Evolutionary conservation across 1,140 invertebrate species (phyloP).

Genomic region (Pogonognathellus flavescens): DNA sequence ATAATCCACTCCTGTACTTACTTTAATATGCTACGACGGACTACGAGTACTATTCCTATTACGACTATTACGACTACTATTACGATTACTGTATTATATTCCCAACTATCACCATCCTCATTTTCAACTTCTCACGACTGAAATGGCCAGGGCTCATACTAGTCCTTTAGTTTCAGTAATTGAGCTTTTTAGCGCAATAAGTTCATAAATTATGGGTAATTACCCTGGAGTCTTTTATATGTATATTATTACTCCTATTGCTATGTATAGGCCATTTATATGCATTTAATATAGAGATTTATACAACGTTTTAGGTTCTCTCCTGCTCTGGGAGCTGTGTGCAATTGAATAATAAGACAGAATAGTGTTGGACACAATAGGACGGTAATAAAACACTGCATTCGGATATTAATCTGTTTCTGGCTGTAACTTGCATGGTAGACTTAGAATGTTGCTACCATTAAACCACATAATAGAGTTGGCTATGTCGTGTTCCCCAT

Average conservation of each 20-base stretch:
- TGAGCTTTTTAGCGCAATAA: slow-evolving; percentile 51
- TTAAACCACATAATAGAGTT: too few species aligned
- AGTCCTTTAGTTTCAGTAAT: slow-evolving; percentile 25
- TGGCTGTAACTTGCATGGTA: neutral
- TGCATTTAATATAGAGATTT: neutral
- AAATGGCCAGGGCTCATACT: slow-evolving; percentile 1
- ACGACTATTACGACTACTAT: neutral
- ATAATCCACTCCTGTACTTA: neutral
- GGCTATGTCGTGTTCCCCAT: too few species aligned
- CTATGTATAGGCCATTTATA: neutral
- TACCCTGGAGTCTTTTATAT: slow-evolving; percentile 37
- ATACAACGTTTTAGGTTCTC: neutral
- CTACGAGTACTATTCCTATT: neutral
- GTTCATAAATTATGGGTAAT: slow-evolving; percentile 53
- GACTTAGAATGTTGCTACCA: too few species aligned
- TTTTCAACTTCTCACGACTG: slow-evolving; percentile 33
- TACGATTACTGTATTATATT: slow-evolving; percentile 12
- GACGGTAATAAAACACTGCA: slow-evolving; percentile 28
- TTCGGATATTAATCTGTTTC: slow-evolving; percentile 21
- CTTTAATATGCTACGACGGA: neutral
- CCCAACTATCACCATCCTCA: neutral
- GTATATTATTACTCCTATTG: neutral
- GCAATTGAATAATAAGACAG: slow-evolving; percentile 27
- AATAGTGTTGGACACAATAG: slow-evolving; percentile 42
- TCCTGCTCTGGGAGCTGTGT: neutral